phyloP scores from a whole-genome alignment of 1,140 invertebrate genomes.

The Anadara kagoshimensis region DNA sequence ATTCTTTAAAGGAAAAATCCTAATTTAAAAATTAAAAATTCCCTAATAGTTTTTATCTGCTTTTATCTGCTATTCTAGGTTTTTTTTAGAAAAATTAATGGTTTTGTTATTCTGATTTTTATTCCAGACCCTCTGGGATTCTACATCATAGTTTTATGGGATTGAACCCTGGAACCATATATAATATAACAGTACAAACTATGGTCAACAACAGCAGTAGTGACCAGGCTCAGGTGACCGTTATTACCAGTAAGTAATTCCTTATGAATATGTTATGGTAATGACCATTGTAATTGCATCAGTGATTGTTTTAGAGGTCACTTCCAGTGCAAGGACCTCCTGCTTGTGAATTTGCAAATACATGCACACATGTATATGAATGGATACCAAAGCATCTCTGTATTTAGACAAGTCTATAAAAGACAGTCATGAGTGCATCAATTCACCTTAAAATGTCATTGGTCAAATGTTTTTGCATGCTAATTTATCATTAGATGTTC shows the following conservation, averaged over 20 bases:
- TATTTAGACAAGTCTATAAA: neutral
- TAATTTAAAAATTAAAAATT: no score
- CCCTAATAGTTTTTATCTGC: no score
- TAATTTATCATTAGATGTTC: no score
- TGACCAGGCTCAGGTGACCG: conserved; percentile 19
- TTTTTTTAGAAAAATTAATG: no score
- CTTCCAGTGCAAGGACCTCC: neutral
- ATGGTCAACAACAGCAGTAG: conserved; percentile 4
- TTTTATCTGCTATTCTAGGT: no score
- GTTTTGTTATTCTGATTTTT: no score
- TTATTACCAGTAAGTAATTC: conserved; percentile 42
- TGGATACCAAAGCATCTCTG: no score
- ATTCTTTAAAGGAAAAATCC: no score
- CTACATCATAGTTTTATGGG: conserved; percentile 46
- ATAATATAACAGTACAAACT: conserved; percentile 51
- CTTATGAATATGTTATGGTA: no score
- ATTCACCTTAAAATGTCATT: neutral
- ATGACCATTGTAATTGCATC: neutral
- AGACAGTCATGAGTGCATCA: neutral
- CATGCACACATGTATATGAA: no score
- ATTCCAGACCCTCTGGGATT: conserved; percentile 7
- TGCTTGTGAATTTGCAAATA: neutral
- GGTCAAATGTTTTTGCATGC: no score
- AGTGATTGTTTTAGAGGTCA: neutral
- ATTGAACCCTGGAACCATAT: conserved; percentile 46